Base-by-base conservation (phyloP, 2,888 invertebrate genomes). In the Choreutis nemorana region DNA sequence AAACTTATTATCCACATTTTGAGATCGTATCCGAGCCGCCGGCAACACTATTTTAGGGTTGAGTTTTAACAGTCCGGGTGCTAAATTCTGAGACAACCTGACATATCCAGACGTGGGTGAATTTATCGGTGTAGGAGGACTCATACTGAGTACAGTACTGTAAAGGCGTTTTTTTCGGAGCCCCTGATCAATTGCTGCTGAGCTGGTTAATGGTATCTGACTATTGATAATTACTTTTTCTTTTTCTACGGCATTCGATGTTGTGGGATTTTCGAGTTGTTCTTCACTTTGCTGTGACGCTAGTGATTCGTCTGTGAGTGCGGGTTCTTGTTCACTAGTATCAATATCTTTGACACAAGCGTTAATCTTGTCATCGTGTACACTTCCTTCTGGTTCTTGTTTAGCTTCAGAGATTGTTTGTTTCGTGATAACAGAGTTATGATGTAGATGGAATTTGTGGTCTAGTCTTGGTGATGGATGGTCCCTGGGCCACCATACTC, bases 131-230 rank as follows among this genome's bases (percentile, higher is more conserved):
- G 62, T 36, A 1, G 77, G 73, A 1, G 71, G 66, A 40, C 65
- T 71, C 64, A 62, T 75, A 36, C 82, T 77, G 3, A 83, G 51
- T 1, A 82, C 82, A 4, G 82, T 79, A 39, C 82, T 78, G 46
- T 82, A 82, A 2, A 81, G 50, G n/a, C 81, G 67, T 40, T 78
- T 81, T 40, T 72, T 67, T 28, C 57, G 54, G 20, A 64, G 36
- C 10, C 60, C 62, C 0, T 48, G 44, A 11, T 72, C 70, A 18
- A 56, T 41, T 8, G 59, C 55, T 2, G 64, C 65, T 5, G 65
- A 48, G 36, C 67, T 72, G 6, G 71, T 70, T 4, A 66, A 66
- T 4, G 72, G 65, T 23, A 54, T 34, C 39, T 70, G 61, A 7
- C 44, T 56, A 26, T 68, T 71, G 3, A 45, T 41, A 2, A 51